These are phyloP conservation scores for Caenorhabditis tropicalis DNA, from an alignment of 1,140 invertebrate species.

Conservation along the genomic window DNA sequence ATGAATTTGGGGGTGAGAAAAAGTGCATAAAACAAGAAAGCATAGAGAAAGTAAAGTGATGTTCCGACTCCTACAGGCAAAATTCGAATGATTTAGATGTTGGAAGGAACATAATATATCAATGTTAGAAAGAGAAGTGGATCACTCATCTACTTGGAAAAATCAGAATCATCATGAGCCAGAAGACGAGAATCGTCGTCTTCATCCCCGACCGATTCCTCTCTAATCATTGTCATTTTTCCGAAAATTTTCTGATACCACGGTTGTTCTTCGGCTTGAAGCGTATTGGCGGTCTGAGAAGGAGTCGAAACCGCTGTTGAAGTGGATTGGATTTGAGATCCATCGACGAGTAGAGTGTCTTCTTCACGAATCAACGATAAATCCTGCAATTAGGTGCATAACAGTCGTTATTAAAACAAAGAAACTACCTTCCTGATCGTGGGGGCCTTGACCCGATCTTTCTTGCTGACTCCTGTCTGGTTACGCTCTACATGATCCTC, in stretches of 20 bases:
- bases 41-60: neutral
- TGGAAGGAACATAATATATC: neutral
- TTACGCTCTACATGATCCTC: constrained; percentile 1
- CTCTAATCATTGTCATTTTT: constrained; percentile 5
- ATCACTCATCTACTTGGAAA: neutral
- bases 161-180: constrained; percentile 6
- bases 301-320: neutral
- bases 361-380: constrained; percentile 44
- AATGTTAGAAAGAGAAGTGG: neutral
- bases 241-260: constrained; percentile 26
- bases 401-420: neutral
- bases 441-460: neutral
- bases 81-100: neutral
- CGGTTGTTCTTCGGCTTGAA: neutral
- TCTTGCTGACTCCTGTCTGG: neutral
- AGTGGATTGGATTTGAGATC: neutral
- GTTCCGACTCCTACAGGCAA: neutral
- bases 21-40: constrained; percentile 4
- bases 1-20: neutral
- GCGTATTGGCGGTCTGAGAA: neutral
- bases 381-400: neutral
- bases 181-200: neutral
- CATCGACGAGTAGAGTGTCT: constrained; percentile 5
- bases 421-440: neutral
- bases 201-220: neutral